Evolutionary conservation across 2,113 vertebrate genomes (phyloP).

Genomic region (Turnix velox): DNA sequence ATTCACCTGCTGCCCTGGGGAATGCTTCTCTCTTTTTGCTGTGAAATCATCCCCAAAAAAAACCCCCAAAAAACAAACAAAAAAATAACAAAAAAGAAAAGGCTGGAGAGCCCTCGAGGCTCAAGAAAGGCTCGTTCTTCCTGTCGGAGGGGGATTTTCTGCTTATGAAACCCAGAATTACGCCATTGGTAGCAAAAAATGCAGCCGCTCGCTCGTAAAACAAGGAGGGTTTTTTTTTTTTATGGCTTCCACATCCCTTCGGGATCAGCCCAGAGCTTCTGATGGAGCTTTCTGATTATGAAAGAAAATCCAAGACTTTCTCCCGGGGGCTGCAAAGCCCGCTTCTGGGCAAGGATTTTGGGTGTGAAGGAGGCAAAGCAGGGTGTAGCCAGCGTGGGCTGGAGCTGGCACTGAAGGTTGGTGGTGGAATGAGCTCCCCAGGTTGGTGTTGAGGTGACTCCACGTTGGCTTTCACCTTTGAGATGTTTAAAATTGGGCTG

Average conservation of each 20-base stretch:
- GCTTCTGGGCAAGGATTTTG: background rate
- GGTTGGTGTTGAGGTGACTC: accelerated
- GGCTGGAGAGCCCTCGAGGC: background rate
- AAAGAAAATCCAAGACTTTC: background rate
- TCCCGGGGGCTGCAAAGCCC: background rate
- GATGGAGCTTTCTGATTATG: background rate
- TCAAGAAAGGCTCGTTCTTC: too few species aligned
- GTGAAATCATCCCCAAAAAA: too few species aligned
- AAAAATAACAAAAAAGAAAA: too few species aligned
- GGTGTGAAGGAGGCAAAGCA: background rate
- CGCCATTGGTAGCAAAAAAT: background rate
- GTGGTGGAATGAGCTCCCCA: background rate
- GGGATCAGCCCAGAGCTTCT: background rate
- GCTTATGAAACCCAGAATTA: background rate
- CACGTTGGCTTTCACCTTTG: background rate
- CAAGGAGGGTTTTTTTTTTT: conserved; percentile 6
- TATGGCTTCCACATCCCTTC: background rate
- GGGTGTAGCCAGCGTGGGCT: background rate
- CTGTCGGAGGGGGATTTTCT: background rate
- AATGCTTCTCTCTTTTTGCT: accelerated
- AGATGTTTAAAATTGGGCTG: background rate
- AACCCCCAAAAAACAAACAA: too few species aligned
- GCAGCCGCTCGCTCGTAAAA: background rate
- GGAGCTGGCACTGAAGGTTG: background rate
- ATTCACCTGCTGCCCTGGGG: background rate